A percentile compares a stretch with the other conserved stretches of the same genome.
phyloP scores from a whole-genome alignment of 2,113 vertebrate species.

The Cyprinus carpio region DNA sequence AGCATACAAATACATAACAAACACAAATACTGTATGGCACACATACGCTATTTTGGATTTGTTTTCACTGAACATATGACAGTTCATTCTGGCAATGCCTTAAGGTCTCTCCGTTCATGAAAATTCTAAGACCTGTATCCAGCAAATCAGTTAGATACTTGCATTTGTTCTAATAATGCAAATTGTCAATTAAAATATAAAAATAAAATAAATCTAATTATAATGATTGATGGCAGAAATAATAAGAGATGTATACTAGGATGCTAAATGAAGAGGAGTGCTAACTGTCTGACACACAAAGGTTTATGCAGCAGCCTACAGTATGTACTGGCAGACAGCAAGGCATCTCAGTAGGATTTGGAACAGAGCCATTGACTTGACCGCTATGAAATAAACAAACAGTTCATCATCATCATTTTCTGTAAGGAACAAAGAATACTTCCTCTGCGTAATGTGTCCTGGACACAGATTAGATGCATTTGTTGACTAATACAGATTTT shows the following conservation, averaged over 20 bases:
- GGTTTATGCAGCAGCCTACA: background rate
- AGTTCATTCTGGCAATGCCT: background rate
- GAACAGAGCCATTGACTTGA: background rate
- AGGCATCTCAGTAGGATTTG: background rate
- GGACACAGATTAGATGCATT: background rate
- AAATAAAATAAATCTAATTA: no score
- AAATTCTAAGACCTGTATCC: no score
- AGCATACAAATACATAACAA: background rate
- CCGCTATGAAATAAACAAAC: background rate
- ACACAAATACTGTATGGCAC: background rate
- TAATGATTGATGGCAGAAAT: background rate
- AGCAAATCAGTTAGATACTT: no score
- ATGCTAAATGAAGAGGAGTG: background rate
- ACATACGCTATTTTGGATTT: background rate
- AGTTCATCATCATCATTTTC: background rate
- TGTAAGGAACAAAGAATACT: background rate
- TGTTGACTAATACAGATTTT: background rate
- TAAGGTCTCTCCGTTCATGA: background rate
- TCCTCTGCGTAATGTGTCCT: background rate
- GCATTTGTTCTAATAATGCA: no score
- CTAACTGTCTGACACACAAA: background rate
- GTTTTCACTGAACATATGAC: background rate
- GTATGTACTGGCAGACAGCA: background rate
- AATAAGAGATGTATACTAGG: background rate
- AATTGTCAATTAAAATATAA: no score